Evolutionary conservation across 2,113 vertebrate species (phyloP).

Genomic region (Stigmatopora nigra): DNA sequence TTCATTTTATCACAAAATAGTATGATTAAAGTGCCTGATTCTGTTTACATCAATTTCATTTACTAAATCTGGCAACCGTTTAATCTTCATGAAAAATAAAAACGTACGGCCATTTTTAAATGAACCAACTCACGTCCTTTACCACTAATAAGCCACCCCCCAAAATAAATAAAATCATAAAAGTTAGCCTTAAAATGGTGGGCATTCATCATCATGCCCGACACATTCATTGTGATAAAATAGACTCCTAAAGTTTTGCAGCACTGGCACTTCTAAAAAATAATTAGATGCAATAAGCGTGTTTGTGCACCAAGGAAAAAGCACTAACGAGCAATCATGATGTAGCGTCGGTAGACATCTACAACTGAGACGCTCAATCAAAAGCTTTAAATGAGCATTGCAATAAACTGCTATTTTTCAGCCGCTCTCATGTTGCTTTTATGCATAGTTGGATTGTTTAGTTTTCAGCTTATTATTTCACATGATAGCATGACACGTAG

Average conservation of each 20-base stretch:
- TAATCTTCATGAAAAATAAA: background rate
- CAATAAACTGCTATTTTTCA: background rate
- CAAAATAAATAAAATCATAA: background rate
- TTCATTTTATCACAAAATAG: background rate
- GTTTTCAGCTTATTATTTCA: background rate
- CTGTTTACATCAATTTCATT: background rate
- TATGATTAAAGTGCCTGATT: background rate
- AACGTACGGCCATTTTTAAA: background rate
- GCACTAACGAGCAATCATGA: constrained; percentile 30
- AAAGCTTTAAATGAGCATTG: constrained; percentile 7
- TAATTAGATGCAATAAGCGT: constrained; percentile 18
- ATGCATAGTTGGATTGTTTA: background rate
- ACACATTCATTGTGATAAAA: constrained; percentile 17
- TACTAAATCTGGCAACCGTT: background rate
- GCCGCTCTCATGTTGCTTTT: background rate
- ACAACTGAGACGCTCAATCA: background rate
- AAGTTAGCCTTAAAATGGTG: background rate
- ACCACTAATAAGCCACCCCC: background rate
- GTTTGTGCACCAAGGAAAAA: constrained; percentile 7
- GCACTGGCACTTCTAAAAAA: constrained; percentile 4
- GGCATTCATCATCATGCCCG: background rate
- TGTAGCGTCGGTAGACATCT: constrained; percentile 6
- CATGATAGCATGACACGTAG: no score
- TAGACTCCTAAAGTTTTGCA: constrained; percentile 4
- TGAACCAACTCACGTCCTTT: background rate